These are phyloP conservation scores for Plagodis dolabraria DNA, from an alignment of 2,888 invertebrate genomes.

Conservation along the genomic window DNA sequence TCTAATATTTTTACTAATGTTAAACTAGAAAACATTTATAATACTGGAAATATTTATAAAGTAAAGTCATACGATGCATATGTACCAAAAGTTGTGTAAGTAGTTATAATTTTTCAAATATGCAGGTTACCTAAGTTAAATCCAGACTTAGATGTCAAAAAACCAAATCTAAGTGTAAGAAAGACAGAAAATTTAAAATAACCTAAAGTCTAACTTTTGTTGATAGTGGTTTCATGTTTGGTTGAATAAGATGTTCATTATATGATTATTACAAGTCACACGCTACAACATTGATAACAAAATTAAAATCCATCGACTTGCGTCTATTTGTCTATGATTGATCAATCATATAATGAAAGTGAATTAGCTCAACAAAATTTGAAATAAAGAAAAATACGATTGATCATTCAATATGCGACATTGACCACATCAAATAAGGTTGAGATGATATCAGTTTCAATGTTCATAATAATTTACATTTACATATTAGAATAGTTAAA, in stretches of 20 bases:
- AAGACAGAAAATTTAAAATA: conserved; percentile 36
- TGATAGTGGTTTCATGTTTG: conserved; percentile 28
- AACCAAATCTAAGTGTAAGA: conserved; percentile 42
- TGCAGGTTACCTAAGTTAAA: conserved; percentile 35
- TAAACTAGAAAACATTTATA: not conserved
- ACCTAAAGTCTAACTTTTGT: conserved; percentile 31
- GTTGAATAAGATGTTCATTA: conserved; percentile 11
- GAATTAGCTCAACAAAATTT: too few species aligned
- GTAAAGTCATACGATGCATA: not conserved
- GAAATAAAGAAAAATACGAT: not conserved
- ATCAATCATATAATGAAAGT: conserved; percentile 21
- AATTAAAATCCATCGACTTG: conserved; percentile 33
- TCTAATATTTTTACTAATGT: conserved; percentile 1
- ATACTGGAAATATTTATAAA: not conserved
- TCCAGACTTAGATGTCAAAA: conserved; percentile 44
- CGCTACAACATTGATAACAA: conserved; percentile 15
- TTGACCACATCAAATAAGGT: conserved; percentile 42
- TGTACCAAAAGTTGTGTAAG: not conserved
- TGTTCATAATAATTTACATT: not conserved
- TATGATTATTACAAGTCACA: conserved; percentile 23
- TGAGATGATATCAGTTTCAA: conserved; percentile 16
- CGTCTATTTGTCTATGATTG: conserved; percentile 38
- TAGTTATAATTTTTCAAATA: not conserved
- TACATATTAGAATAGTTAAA: too few species aligned
- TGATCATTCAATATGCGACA: conserved; percentile 37